A percentile compares a stretch with the other conserved stretches of the same genome.
These are phyloP conservation scores for Melanargia galathea DNA, from an alignment of 2,888 invertebrate genomes.

Conservation along the genomic window DNA sequence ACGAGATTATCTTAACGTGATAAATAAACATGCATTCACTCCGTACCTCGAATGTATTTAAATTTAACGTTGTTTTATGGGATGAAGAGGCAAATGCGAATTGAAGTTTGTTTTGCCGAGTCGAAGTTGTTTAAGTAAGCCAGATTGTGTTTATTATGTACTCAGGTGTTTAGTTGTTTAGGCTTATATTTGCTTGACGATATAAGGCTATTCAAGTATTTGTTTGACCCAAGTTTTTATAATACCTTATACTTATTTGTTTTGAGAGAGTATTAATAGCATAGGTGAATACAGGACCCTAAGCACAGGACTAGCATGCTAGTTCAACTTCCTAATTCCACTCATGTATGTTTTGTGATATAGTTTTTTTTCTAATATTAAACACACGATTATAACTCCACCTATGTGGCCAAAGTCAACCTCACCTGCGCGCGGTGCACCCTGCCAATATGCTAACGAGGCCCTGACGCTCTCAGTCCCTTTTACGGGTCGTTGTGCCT, in stretches of 20 bases:
- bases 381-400: too few relatives aligned
- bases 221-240: neutral
- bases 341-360: too few relatives aligned
- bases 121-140: conserved; percentile 8
- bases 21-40: conserved; percentile 40
- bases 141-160: conserved; percentile 16
- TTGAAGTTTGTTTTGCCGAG: conserved; percentile 24
- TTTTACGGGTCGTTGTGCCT: too few relatives aligned
- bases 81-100: conserved; percentile 23
- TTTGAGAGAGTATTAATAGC: neutral
- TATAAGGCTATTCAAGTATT: neutral
- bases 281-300: too few relatives aligned
- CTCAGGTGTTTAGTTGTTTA: conserved; percentile 2
- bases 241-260: too few relatives aligned
- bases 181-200: neutral
- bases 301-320: too few relatives aligned
- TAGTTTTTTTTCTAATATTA: too few relatives aligned
- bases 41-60: conserved; percentile 23
- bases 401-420: too few relatives aligned
- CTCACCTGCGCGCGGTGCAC: too few relatives aligned
- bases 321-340: too few relatives aligned
- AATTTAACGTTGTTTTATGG: conserved; percentile 22
- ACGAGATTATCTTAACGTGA: conserved; percentile 42
- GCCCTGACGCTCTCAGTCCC: too few relatives aligned
- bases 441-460: too few relatives aligned